Evolutionary conservation across 1,140 invertebrate species (phyloP), one percentile per base, ranked within the genome.

Genomic region (Ptiloglossa arizonensis): DNA sequence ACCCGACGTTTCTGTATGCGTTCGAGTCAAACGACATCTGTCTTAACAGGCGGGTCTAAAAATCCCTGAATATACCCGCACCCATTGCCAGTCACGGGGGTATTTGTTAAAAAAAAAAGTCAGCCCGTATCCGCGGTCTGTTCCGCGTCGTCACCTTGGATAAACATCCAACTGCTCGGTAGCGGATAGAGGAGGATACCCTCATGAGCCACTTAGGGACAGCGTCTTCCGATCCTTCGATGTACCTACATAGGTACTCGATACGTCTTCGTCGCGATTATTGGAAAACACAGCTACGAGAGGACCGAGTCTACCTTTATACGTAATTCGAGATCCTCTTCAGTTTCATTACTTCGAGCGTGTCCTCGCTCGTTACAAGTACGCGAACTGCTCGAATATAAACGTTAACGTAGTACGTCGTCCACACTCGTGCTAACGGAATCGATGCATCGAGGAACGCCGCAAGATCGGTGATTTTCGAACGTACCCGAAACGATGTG

Each of bases 31-130:
- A 78, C 41, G 41, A 71, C 81, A 66, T 73, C 46, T 79, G 48
- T 66, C 46, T 74, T 64, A 54, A 50, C 27, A 54, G 11, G 11
- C 11, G 11, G n/a, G 15, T 64, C 62, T 64, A 82, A 54, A 83
- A 83, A 63, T 73, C 46, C 5, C 15, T 88, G 79, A 91, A 90
- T 91, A 79, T 73, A 77, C 89, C 90, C 89, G 86, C 86, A 90
- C 69, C 62, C 41, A 70, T 52, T n/a, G 46, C 29, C 22, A 44
- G 54, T 70, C 29, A 73, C 81, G 52, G 59, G 77, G 75, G 80
- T 79, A 73, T 82, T 78, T 71, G 70, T 60, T 76, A 69, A 79
- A 79, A 86, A 56, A 78, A 67, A 81, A 78, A 71, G 68, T 72
- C 63, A 62, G 59, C 76, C 79, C 79, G 71, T 84, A 83, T 74